Percentiles rank a stretch among this genome's conserved stretches.
These are phyloP conservation scores for Stegostoma tigrinum DNA, from an alignment of 2,113 vertebrate genomes.

Conservation along the genomic window DNA sequence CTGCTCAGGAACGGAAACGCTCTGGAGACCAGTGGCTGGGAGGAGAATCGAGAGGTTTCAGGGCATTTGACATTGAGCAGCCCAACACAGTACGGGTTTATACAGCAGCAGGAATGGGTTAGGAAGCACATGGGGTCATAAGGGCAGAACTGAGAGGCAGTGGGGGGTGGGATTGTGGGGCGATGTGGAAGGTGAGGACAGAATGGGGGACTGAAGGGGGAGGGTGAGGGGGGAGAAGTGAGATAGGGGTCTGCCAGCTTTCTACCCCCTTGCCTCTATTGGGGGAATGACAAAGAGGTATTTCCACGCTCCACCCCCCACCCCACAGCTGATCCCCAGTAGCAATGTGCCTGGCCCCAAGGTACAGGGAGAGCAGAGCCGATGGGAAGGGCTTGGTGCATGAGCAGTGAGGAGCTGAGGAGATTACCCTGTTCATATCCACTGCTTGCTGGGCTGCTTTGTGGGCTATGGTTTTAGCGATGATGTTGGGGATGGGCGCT, in stretches of 20 bases:
- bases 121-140: background rate
- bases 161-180: background rate
- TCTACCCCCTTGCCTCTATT: too few relatives aligned
- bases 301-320: background rate
- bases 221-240: background rate
- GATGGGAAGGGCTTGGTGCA: background rate
- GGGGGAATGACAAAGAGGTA: background rate
- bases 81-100: background rate
- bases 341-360: too few relatives aligned
- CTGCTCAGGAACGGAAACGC: background rate
- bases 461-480: slow-evolving; percentile 92
- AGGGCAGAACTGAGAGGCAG: too few relatives aligned
- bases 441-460: slow-evolving; percentile 86
- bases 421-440: slow-evolving; percentile 72
- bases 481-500: slow-evolving; percentile 72
- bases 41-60: background rate
- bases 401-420: background rate
- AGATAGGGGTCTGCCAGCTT: background rate
- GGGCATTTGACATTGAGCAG: background rate
- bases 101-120: too few relatives aligned
- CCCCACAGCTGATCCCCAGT: too few relatives aligned
- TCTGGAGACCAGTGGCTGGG: background rate
- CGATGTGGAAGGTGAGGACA: too few relatives aligned
- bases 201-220: too few relatives aligned
- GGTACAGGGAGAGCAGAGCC: too few relatives aligned